These are phyloP conservation scores for Epirrhoe tristata DNA, from an alignment of 2,888 invertebrate genomes.

Conservation along the genomic window DNA sequence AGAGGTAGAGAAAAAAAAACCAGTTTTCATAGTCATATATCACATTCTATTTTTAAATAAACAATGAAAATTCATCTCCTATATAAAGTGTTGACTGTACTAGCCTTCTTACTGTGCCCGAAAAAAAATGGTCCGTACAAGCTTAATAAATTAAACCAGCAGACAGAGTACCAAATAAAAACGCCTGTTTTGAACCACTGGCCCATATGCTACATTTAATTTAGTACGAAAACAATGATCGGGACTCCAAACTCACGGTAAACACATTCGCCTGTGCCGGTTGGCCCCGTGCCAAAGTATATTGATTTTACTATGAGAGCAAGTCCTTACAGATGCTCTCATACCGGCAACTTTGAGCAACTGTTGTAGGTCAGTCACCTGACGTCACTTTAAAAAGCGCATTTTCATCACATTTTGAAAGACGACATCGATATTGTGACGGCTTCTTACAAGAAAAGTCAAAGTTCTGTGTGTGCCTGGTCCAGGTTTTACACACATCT, in stretches of 20 bases:
- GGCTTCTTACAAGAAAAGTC: too few relatives aligned
- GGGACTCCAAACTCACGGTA: conserved; percentile 54
- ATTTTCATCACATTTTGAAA: too few relatives aligned
- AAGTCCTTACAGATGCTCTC: conserved; percentile 24
- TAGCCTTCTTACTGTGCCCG: not conserved
- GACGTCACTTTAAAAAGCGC: too few relatives aligned
- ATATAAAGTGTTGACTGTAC: too few relatives aligned
- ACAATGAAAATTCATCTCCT: too few relatives aligned
- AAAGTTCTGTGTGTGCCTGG: too few relatives aligned
- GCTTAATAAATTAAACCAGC: not conserved
- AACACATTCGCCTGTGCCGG: conserved; percentile 55
- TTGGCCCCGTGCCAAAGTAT: conserved; percentile 57
- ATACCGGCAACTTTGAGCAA: conserved; percentile 6
- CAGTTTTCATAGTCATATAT: too few relatives aligned
- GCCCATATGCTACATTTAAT: conserved; percentile 52
- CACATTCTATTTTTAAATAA: too few relatives aligned
- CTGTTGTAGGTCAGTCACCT: too few relatives aligned
- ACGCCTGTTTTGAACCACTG: conserved; percentile 23
- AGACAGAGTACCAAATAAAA: conserved; percentile 7
- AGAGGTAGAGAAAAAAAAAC: too few relatives aligned
- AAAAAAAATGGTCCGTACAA: not conserved
- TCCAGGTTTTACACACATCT: too few relatives aligned
- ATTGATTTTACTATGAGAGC: conserved; percentile 56
- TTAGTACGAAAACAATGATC: conserved; percentile 60
- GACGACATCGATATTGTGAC: too few relatives aligned